Conservation (phyloP, 2,888 invertebrate species). For the Syrphus vitripennis region DNA sequence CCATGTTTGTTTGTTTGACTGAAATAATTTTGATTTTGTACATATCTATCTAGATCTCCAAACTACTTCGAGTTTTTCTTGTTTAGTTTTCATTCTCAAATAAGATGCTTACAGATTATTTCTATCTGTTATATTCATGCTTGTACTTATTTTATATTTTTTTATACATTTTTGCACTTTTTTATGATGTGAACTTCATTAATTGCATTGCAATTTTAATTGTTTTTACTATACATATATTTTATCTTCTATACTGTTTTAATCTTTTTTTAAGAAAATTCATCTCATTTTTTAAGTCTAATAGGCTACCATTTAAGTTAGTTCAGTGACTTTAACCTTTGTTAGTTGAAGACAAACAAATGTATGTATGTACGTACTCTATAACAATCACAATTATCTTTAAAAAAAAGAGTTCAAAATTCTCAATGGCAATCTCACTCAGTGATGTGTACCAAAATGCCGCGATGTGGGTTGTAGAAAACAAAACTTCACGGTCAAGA, state of each 20-base stretch:
- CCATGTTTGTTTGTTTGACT: neutral
- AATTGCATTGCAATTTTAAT: too few relatives aligned
- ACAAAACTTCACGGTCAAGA: slow-evolving; percentile 32
- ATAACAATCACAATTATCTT: neutral
- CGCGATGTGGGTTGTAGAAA: neutral
- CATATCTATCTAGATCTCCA: neutral
- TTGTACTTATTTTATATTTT: neutral
- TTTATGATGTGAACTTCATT: too few relatives aligned
- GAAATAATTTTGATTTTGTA: neutral
- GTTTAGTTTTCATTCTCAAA: neutral
- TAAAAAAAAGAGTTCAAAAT: neutral
- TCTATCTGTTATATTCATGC: too few relatives aligned
- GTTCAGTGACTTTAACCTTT: neutral
- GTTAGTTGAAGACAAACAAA: neutral
- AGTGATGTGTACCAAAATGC: neutral
- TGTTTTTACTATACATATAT: too few relatives aligned
- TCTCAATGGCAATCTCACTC: slow-evolving; percentile 22
- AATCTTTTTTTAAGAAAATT: neutral
- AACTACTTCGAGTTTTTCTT: neutral
- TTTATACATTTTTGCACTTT: too few relatives aligned
- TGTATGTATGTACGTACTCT: neutral
- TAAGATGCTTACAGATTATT: too few relatives aligned
- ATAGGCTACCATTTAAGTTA: neutral
- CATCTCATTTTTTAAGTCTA: neutral
- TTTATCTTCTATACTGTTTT: too few relatives aligned